Evolutionary conservation across 1,140 invertebrate genomes (phyloP), one percentile per base, ranked within the genome.

Genomic region (Conus betulinus): DNA sequence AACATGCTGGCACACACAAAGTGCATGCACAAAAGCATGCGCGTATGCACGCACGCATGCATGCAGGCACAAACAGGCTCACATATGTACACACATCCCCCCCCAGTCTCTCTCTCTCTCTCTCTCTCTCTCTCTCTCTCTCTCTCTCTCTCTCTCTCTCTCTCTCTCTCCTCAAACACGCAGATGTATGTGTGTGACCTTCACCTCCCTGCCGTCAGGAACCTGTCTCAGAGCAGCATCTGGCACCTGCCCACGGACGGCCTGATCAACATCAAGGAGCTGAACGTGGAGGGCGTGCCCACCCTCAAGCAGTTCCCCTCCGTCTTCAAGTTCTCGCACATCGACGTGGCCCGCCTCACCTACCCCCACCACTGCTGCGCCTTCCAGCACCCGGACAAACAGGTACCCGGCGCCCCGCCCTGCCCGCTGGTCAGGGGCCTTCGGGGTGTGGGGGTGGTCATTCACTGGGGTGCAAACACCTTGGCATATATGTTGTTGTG

Each of bases 281-380:
- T 98, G 27, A 96, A 96, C 74, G 96, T 98, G 90, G 96, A 97
- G 91, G 96, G 97, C 88, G 97, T 97, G 0, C 96, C 96, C 20
- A 96, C 97, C 0, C 94, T 98, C 85, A 97, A 97, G 93, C 96
- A 97, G 81, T 97, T 98, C 93, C 98, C 98, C 4, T 98, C 97
- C 25, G 97, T 98, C 87, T 97, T 98, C 92, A 96, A 97, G 92
- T 97, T 98, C 85, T 94, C 95, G 90, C 93, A 95, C 60, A 94
- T 97, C 27, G 93, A 95, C 90, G 93, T 93, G 92, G 97, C 96
- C 15, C 96, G 95, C 89, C 95, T 98, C 79, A 98, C 97, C 0
- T 98, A 98, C 95, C 97, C 97, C 27, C 98, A 98, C 93, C 98
- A 98, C 91, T 98, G 98, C 95, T 98, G 98, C 94, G 97, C 98